These are phyloP conservation scores for Marmota monax DNA, from an alignment of 2,113 vertebrate species.

Conservation along the genomic window DNA sequence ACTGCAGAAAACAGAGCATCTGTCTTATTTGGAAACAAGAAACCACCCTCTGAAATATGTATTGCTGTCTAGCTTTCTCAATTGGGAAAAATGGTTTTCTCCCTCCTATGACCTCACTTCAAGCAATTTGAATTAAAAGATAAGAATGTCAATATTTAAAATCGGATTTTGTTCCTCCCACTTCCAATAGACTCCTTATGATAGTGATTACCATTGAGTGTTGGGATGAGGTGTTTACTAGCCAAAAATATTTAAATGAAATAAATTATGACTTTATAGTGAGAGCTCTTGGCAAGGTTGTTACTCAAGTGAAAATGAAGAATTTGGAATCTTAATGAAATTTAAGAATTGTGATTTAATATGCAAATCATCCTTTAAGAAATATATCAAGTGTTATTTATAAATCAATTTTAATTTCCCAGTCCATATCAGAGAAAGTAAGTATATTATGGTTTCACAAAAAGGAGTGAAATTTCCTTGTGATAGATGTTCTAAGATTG, in stretches of 20 bases:
- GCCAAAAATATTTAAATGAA: slow-evolving; percentile 72
- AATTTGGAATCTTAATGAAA: not conserved
- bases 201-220: slow-evolving; percentile 78
- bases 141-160: slow-evolving; percentile 19
- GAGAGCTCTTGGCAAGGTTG: not conserved
- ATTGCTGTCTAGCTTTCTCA: not conserved
- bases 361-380: not conserved
- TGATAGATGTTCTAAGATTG: not conserved
- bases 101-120: not conserved
- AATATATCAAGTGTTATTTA: not conserved
- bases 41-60: not conserved
- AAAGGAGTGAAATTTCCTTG: not conserved
- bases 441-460: not conserved
- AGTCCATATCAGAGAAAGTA: not conserved
- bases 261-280: slow-evolving; percentile 73
- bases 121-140: not conserved
- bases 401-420: not conserved
- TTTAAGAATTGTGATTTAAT: not conserved
- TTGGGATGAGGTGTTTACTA: slow-evolving; percentile 75
- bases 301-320: slow-evolving; percentile 49
- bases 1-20: slow-evolving; percentile 39
- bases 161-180: not conserved
- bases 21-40: slow-evolving; percentile 22
- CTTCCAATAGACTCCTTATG: slow-evolving; percentile 20
- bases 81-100: not conserved